These are phyloP conservation scores for Pollimyrus isidori DNA, from an alignment of 2,113 vertebrate genomes.

Conservation along the genomic window DNA sequence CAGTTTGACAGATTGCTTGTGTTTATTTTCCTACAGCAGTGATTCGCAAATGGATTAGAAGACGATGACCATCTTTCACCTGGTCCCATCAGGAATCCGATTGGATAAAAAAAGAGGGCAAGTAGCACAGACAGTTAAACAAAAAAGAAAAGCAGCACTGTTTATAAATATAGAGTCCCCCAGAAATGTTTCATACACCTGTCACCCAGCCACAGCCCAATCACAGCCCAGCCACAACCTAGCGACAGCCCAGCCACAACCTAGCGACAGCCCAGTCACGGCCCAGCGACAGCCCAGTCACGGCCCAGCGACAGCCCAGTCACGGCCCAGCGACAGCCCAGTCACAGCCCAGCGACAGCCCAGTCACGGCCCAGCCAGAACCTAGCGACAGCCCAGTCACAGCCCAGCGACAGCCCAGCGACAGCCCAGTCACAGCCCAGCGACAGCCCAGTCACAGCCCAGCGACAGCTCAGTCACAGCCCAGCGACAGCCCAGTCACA, in stretches of 20 bases:
- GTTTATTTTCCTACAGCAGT: not conserved
- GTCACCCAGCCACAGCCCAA: not conserved
- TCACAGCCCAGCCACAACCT: too few species aligned
- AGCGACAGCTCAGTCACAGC: too few species aligned
- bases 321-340: not conserved
- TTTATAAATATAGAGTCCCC: not conserved
- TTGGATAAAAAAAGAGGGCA: not conserved
- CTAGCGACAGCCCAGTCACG: not conserved
- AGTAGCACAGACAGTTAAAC: not conserved
- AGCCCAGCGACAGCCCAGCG: not conserved
- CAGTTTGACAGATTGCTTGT: not conserved
- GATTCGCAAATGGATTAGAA: constrained; percentile 7
- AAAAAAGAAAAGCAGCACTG: not conserved
- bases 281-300: too few species aligned
- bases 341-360: too few species aligned
- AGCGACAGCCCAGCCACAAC: not conserved
- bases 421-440: not conserved
- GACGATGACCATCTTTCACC: not conserved
- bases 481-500: too few species aligned
- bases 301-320: not conserved
- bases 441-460: too few species aligned
- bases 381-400: not conserved
- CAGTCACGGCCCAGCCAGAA: not conserved
- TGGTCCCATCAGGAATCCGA: not conserved
- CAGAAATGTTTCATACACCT: not conserved